Base-by-base conservation (phyloP, 2,797 vertebrate species). In the Cuniculus paca region DNA sequence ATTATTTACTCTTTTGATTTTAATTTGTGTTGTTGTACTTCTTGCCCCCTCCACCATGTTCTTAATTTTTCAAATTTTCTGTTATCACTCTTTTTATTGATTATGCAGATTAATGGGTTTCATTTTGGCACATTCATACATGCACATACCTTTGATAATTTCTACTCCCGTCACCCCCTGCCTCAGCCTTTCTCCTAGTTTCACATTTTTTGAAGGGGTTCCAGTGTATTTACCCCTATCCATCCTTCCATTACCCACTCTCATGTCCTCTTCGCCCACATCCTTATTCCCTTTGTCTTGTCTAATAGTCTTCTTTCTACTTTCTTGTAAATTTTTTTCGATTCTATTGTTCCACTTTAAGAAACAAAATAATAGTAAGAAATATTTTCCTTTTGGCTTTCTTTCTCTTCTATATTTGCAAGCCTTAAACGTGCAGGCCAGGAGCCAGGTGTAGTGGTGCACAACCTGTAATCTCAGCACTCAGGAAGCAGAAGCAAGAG, bases 301-400 rank as follows among this genome's bases (percentile, higher is more conserved):
- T 68, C 65, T 68, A 22, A 39, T 70, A 70, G 68, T 24, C 36
- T 70, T 6, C n/a, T 36, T 70, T 70, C 68, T 70, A 70, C n/a
- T 68, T 68, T 68, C 14, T 39, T 39, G 68, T 39, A 19, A 70
- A 39, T 8, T 22, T 70, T 70, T 74, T 74, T 24, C 45, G 42
- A 45, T 96, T 87, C 75, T 92, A 52, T 60, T 90, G 34, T 39
- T 50, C 36, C 52, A 89, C 34, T 87, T 95, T 87, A 96, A 88
- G 36, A 36, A 68, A 82, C 2, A 63, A 87, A 3, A 31, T 19
- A 79, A 77, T 48, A 78, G 70, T 52, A 85, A 81, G 42, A 92
- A 36, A 4, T 45, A 6, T 5, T 56, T 42, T 75, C 36, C 45
- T 50, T 87, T 81, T 83, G n/a, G 5, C 39, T 28, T 3, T 82